These are phyloP conservation scores for Amphiduros pacificus DNA, from an alignment of 2,888 invertebrate genomes.

Conservation along the genomic window DNA sequence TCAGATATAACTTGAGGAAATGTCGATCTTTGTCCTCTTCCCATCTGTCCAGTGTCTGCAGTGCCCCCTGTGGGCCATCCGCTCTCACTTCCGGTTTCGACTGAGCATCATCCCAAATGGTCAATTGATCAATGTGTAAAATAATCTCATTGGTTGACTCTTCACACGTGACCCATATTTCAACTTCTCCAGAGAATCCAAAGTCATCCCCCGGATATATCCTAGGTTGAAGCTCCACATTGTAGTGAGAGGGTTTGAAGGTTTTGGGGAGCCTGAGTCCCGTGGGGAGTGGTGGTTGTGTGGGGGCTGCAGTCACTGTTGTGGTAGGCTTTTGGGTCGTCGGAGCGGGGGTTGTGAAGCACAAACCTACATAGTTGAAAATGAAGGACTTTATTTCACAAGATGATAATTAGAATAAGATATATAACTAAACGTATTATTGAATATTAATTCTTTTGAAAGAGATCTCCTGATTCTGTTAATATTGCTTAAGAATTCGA, in stretches of 20 bases:
- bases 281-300: not conserved
- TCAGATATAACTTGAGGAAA: constrained; percentile 1
- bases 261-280: constrained; percentile 8
- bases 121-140: not conserved
- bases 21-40: constrained; percentile 8
- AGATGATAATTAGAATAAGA: no score
- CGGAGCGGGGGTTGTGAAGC: not conserved
- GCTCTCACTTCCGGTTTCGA: not conserved
- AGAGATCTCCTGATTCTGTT: no score
- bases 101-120: not conserved
- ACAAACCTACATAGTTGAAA: no score
- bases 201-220: constrained; percentile 3
- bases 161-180: constrained; percentile 5
- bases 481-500: no score
- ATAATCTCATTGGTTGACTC: constrained; percentile 8
- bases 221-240: constrained; percentile 2
- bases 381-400: no score
- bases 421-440: no score
- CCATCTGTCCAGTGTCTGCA: not conserved
- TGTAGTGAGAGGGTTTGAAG: constrained; percentile 7
- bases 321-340: not conserved
- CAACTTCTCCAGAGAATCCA: constrained; percentile 5
- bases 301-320: not conserved
- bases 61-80: not conserved
- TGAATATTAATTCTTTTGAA: no score